Base-by-base conservation (phyloP, 2,888 invertebrate species). In the Cabera pusaria region DNA sequence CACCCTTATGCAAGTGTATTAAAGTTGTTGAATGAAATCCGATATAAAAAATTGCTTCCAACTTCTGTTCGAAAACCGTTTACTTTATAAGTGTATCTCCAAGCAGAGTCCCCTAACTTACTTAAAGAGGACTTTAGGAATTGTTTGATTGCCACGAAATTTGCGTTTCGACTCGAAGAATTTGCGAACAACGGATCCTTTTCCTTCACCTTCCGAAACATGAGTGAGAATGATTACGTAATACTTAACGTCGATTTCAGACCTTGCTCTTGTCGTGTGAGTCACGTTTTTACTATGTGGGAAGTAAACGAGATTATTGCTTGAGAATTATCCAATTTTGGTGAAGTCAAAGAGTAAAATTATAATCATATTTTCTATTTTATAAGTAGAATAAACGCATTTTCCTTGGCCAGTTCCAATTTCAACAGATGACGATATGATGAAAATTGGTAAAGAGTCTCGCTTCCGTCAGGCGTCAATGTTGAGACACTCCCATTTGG, bases 121-220 rank as follows among this genome's bases (percentile, higher is more conserved):
- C 32, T 47, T 46, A 55, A 44, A 45, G 47, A 55, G 46, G 56
- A 56, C 33, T 64, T 64, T 26, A 49, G 44, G 21, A 48, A 32
- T 56, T 61, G 57, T 65, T 66, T 56, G 57, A 61, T 62, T 62
- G 59, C 55, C 51, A 42, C 42, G 49, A 49, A 57, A 58, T 56
- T 61, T 60, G 49, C 44, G 35, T 38, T 44, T 40, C 49, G 25
- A 41, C 44, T 46, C 27, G 22, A 6, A 20, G 7, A 14, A 34
- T 35, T 47, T 37, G 38, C 44, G 44, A 45, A 49, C 49, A 44
- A 17, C 5, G 25, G 41, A 45, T 44, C 14, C 14, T 14, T 14
- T 4, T 26, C 26, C 26, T 40, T 19, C n/a, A n/a, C 25, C 33
- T 42, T 40, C 33, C 22, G 38, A 36, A 31, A 32, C 39, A 25